Evolutionary conservation across 1,140 invertebrate genomes (phyloP).

Genomic region (Bombus soroeensis): DNA sequence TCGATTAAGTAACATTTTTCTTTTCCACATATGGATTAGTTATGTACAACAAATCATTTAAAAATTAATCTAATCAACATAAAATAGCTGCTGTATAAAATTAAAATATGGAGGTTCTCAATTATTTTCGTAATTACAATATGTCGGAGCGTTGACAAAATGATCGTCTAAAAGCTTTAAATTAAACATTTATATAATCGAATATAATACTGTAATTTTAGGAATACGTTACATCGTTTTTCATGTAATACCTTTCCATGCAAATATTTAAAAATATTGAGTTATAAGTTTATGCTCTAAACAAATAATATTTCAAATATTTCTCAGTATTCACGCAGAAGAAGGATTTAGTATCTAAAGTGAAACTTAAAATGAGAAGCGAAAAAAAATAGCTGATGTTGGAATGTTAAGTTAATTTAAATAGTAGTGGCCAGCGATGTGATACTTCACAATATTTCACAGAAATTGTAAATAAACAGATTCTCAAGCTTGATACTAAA

Average conservation of each 20-base stretch:
- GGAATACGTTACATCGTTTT: background rate
- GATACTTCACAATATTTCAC: background rate
- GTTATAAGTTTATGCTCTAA: background rate
- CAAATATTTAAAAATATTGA: background rate
- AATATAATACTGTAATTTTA: slow-evolving; percentile 36
- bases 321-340: background rate
- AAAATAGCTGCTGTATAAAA: slow-evolving; percentile 14
- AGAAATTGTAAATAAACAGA: background rate
- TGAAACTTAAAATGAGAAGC: background rate
- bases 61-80: background rate
- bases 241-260: background rate
- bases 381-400: background rate
- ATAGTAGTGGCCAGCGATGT: background rate
- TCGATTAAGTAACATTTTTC: background rate
- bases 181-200: background rate
- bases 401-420: slow-evolving; percentile 31
- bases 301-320: slow-evolving; percentile 6
- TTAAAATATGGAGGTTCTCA: background rate
- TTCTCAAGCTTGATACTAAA: background rate
- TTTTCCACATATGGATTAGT: background rate
- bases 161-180: background rate
- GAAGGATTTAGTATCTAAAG: background rate
- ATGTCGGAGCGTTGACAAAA: slow-evolving; percentile 41
- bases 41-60: slow-evolving; percentile 24
- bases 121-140: background rate